Conservation (phyloP, 2,888 invertebrate species). For the Drosophila aldrichi region DNA sequence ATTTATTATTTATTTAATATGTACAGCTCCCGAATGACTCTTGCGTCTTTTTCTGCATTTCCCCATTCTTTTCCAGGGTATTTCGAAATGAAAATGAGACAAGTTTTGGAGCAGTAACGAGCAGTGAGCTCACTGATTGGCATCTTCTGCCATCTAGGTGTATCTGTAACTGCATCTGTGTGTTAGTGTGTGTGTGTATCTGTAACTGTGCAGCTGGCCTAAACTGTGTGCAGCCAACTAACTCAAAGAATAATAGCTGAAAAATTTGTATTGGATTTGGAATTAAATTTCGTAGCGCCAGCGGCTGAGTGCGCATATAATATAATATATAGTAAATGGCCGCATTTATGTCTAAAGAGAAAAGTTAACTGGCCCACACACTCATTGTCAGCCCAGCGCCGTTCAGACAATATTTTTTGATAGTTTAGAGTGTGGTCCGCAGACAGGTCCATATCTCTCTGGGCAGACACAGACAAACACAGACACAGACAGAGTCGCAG, state of each 20-base stretch:
- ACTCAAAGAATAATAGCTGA: slow-evolving; percentile 32
- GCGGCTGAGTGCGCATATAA: slow-evolving; percentile 41
- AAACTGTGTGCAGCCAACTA: slow-evolving; percentile 7
- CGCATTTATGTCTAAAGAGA: slow-evolving; percentile 71
- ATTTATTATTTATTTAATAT: neutral
- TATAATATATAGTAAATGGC: slow-evolving; percentile 75
- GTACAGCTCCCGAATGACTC: neutral
- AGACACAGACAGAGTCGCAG: slow-evolving; percentile 4
- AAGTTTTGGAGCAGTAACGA: slow-evolving; percentile 74
- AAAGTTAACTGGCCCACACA: slow-evolving; percentile 72
- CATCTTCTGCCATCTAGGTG: slow-evolving; percentile 48
- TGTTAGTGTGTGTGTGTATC: slow-evolving; percentile 15
- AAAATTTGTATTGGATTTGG: slow-evolving; percentile 34
- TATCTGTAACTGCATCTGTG: slow-evolving; percentile 16
- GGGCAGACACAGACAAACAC: neutral
- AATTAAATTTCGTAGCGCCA: slow-evolving; percentile 48
- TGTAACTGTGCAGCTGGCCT: slow-evolving; percentile 28
- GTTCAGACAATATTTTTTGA: slow-evolving; percentile 63
- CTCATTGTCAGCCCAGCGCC: slow-evolving; percentile 75
- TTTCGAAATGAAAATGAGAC: slow-evolving; percentile 66
- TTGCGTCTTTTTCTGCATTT: too few relatives aligned
- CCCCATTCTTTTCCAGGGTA: slow-evolving; percentile 19
- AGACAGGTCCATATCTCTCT: slow-evolving; percentile 24
- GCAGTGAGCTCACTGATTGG: slow-evolving; percentile 69
- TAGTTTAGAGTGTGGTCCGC: slow-evolving; percentile 75